Percentiles rank a stretch among this genome's conserved stretches.
Evolutionary conservation across 2,113 vertebrate species (phyloP).

Genomic region (Eretmochelys imbricata): DNA sequence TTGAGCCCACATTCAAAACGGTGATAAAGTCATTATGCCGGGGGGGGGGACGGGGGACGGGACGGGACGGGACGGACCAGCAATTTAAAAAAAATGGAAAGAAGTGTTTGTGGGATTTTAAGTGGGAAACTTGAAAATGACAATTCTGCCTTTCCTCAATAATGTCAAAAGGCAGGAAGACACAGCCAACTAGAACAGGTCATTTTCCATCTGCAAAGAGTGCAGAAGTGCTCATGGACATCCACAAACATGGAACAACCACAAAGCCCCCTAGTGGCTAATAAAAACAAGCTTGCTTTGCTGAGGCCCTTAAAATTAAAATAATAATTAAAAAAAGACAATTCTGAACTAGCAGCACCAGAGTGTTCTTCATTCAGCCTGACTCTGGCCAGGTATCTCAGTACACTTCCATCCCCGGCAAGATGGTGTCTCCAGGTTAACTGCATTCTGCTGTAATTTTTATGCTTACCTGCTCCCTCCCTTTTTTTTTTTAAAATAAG

Average conservation of each 20-base stretch:
- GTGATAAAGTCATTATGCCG: not conserved
- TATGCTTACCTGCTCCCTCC: accelerated
- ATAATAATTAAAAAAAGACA: accelerated
- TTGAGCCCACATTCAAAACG: not conserved
- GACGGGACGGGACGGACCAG: too few species aligned
- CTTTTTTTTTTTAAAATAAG: not conserved
- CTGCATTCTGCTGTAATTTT: not conserved
- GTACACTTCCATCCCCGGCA: not conserved
- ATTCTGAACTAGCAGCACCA: not conserved
- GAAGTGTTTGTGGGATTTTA: not conserved
- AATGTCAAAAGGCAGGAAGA: not conserved
- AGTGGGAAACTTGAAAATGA: not conserved
- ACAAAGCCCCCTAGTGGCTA: accelerated
- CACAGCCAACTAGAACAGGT: not conserved
- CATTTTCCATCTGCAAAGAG: not conserved
- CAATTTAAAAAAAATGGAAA: not conserved
- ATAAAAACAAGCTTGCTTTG: not conserved
- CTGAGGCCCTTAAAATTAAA: not conserved
- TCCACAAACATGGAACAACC: accelerated
- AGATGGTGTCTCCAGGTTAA: accelerated
- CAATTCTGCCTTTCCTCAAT: not conserved
- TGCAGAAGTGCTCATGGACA: not conserved
- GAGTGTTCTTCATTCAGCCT: accelerated
- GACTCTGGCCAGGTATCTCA: accelerated
- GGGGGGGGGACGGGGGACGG: too few species aligned